These are phyloP conservation scores for Lysiphlebus fabarum DNA, from an alignment of 1,140 invertebrate species.

Conservation along the genomic window DNA sequence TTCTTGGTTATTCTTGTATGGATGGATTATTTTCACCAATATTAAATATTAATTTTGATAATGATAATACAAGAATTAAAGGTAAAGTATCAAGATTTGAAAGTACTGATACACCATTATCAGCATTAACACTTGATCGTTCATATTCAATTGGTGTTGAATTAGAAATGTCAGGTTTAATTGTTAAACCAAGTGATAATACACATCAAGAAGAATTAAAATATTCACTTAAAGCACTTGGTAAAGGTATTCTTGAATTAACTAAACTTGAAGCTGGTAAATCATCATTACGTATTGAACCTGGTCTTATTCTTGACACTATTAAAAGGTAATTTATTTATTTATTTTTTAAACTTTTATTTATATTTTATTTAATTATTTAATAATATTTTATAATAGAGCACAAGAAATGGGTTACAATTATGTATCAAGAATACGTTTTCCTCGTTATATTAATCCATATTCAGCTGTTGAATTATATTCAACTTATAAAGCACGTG, in stretches of 20 bases:
- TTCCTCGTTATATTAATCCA: constrained; percentile 69
- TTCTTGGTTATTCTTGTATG: constrained; percentile 39
- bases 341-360: too few species aligned
- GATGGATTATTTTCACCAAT: constrained; percentile 33
- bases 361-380: too few species aligned
- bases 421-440: constrained; percentile 63
- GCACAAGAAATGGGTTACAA: constrained; percentile 69
- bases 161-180: constrained; percentile 66
- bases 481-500: constrained; percentile 63
- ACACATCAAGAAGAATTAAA: constrained; percentile 67
- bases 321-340: too few species aligned
- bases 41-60: constrained; percentile 31
- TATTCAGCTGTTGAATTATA: constrained; percentile 67
- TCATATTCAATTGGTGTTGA: constrained; percentile 66
- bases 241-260: constrained; percentile 61
- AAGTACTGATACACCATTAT: constrained; percentile 60
- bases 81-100: constrained; percentile 50
- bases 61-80: constrained; percentile 31
- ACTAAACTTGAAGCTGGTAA: constrained; percentile 59
- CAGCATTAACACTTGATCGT: constrained; percentile 57
- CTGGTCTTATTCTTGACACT: constrained; percentile 67
- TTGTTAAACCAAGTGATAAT: constrained; percentile 65
- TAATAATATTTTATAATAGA: too few species aligned
- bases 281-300: constrained; percentile 60
- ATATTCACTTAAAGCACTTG: constrained; percentile 66